Evolutionary conservation across 2,113 vertebrate species (phyloP), one percentile per base, ranked within the genome.

Genomic region (Echinops telfairi): DNA sequence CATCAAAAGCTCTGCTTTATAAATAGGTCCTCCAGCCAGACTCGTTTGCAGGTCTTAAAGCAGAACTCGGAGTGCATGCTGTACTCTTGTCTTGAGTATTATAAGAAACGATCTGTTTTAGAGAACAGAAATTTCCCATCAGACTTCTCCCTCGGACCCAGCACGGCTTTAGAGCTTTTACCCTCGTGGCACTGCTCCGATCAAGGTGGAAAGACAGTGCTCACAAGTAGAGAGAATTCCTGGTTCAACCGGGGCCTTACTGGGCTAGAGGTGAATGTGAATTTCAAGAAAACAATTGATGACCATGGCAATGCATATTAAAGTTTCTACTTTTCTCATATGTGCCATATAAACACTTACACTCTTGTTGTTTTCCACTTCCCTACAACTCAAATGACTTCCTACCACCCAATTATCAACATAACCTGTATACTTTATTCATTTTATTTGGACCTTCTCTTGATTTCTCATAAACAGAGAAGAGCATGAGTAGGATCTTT

Each of bases 1-100:
- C 70, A 96, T 95, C 83, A 79, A 93, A 95, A 87, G 80, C 88
- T 89, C 77, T 58, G 22, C 88, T 92, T 95, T 96, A 94, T 95
- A 95, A 96, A 96, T 94, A 96, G 93, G 57, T 71, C 86, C 86
- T 75, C 85, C 70, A 94, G 76, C 68, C 92, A 94, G 95, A 92
- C 40, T 81, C 40, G n/a, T 89, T 88, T 94, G 81, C 71, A 82
- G 68, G 58, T 79, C 93, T 92, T 60, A 79, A 66, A 89, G 81
- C 71, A 73, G 73, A 89, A 64, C 40, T 79, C 64, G 58, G 88
- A 79, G 23, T 23, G 27, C 31, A 47, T 73, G n/a, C 16, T 90
- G 70, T 19, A 64, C 76, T 66, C 53, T 53, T 43, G 33, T 57
- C 64, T 66, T 8, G 33, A 77, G 29, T 81, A 87, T 90, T 90